Percentiles rank a stretch among this genome's conserved stretches.
These are phyloP conservation scores for Tenthredo distinguenda DNA, from an alignment of 2,888 invertebrate species.

Conservation along the genomic window DNA sequence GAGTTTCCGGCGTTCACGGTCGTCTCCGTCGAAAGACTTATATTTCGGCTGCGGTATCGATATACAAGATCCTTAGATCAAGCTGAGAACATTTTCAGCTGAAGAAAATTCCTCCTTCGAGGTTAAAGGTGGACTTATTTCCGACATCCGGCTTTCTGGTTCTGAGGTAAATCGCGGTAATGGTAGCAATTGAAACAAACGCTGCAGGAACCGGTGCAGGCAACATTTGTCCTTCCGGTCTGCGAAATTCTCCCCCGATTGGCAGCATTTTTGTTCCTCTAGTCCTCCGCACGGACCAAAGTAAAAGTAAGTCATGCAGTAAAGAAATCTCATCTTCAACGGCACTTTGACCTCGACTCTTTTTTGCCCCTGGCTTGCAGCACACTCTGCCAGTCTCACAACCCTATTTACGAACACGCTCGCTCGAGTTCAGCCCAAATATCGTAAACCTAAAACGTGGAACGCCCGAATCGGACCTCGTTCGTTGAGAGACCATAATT, in stretches of 20 bases:
- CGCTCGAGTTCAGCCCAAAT: conserved; percentile 9
- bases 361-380: conserved; percentile 44
- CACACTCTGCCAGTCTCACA: conserved; percentile 56
- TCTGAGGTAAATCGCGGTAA: not conserved
- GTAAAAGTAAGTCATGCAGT: conserved; percentile 23
- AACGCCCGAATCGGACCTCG: conserved; percentile 39
- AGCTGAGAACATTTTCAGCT: not conserved
- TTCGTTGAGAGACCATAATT: conserved; percentile 21
- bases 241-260: not conserved
- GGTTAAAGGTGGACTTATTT: not conserved
- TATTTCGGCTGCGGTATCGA: not conserved
- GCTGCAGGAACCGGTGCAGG: not conserved
- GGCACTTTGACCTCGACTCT: conserved; percentile 21
- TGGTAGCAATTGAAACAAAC: not conserved
- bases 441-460: conserved; percentile 45
- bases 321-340: conserved; percentile 30
- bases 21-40: not conserved
- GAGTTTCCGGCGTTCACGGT: not conserved
- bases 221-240: not conserved
- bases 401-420: conserved; percentile 55
- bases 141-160: not conserved
- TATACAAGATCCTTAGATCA: not conserved
- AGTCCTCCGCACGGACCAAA: not conserved
- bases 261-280: not conserved
- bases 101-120: not conserved